phyloP scores from a whole-genome alignment of 2,888 invertebrate genomes.

The Luffia ferchaultella region DNA sequence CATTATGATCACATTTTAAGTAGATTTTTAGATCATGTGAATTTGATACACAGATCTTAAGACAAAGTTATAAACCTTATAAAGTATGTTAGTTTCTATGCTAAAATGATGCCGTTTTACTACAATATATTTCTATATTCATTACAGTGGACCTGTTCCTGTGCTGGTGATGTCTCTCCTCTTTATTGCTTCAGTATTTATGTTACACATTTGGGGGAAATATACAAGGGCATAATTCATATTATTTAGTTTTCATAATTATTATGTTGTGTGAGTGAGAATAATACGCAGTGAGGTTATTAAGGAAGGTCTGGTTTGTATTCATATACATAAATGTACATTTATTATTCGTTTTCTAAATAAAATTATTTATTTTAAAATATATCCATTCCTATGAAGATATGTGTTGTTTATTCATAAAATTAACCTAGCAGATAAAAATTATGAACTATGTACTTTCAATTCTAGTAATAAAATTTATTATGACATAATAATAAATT shows the following conservation, averaged over 20 bases:
- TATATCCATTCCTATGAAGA: background rate
- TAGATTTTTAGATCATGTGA: background rate
- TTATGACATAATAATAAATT: no score
- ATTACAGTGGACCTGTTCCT: constrained; percentile 95
- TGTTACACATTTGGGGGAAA: constrained; percentile 99
- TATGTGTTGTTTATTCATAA: background rate
- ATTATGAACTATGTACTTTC: no score
- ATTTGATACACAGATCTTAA: no score
- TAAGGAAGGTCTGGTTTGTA: background rate
- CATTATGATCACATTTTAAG: no score
- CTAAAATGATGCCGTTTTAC: no score
- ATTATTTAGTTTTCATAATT: background rate
- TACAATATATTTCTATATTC: no score
- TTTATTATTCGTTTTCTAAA: background rate
- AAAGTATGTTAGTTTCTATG: no score
- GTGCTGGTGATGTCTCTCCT: constrained; percentile 98
- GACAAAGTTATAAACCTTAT: no score
- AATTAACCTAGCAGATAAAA: background rate
- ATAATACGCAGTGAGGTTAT: background rate
- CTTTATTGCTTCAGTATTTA: constrained; percentile 99
- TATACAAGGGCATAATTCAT: constrained; percentile 80
- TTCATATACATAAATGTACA: background rate
- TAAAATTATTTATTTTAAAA: background rate
- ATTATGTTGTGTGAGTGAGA: background rate
- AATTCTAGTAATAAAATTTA: no score